phyloP scores from a whole-genome alignment of 2,113 vertebrate genomes.

The Campylomormyrus numenius region DNA sequence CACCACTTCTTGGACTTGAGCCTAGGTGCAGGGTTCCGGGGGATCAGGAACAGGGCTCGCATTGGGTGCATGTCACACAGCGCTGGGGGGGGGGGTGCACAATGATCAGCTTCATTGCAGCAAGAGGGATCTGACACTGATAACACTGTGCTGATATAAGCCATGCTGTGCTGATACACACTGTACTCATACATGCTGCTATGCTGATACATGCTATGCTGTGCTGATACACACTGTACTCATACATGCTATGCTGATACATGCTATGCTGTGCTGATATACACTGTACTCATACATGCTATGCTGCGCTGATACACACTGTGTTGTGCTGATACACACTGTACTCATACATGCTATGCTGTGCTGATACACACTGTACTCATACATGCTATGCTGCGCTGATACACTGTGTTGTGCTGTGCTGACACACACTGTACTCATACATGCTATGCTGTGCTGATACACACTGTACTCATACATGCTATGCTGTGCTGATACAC shows the following conservation, averaged over 20 bases:
- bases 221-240: not conserved
- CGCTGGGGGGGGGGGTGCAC: conserved; percentile 51
- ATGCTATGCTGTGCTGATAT: not conserved
- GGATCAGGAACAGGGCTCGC: conserved; percentile 97
- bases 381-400: no score
- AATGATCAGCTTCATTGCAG: not conserved
- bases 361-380: not conserved
- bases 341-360: not conserved
- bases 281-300: not conserved
- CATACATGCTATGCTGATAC: no score
- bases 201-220: not conserved
- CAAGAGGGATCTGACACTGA: not conserved
- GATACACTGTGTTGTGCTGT: not conserved
- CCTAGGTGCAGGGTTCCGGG: conserved; percentile 89
- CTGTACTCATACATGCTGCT: no score
- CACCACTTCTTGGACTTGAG: conserved; percentile 98
- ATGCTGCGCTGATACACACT: not conserved
- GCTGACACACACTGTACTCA: no score
- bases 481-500: not conserved
- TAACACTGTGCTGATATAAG: not conserved
- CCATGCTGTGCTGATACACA: not conserved
- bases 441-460: not conserved
- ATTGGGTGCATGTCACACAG: conserved; percentile 99
- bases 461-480: not conserved
- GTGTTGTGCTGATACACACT: no score